Conservation (phyloP, 1,140 invertebrate genomes). For the Oedothorax gibbosus region DNA sequence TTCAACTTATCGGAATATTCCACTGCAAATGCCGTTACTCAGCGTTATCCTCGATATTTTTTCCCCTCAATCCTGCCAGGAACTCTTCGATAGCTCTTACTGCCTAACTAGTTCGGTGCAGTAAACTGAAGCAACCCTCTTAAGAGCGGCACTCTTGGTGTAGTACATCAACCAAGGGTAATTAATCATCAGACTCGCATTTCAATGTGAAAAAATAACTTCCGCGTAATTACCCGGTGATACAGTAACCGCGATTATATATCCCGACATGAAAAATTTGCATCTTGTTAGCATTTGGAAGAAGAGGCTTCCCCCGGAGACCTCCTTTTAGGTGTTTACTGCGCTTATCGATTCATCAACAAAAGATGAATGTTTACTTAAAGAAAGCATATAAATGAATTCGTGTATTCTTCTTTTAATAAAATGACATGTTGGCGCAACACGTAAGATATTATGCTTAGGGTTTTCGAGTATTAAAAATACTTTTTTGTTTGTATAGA, state of each 20-base stretch:
- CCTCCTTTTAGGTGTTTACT: conserved; percentile 12
- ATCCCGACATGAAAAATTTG: conserved; percentile 9
- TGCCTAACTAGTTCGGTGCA: too few species aligned
- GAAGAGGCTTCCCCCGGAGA: neutral
- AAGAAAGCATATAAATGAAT: conserved; percentile 17
- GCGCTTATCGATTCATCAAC: neutral
- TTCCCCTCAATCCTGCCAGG: too few species aligned
- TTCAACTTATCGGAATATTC: too few species aligned
- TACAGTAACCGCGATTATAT: neutral
- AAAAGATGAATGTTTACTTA: conserved; percentile 24
- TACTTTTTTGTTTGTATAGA: too few species aligned
- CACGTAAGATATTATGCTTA: neutral
- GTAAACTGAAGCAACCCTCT: too few species aligned
- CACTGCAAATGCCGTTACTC: too few species aligned
- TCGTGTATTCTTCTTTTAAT: conserved; percentile 1
- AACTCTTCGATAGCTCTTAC: too few species aligned
- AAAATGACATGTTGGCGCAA: neutral
- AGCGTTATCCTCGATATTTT: too few species aligned
- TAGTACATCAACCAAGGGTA: conserved; percentile 13
- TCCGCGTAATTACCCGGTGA: neutral
- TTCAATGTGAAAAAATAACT: neutral
- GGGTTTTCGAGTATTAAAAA: too few species aligned
- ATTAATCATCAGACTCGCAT: conserved; percentile 9
- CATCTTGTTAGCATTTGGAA: conserved; percentile 17
- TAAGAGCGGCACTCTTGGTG: conserved; percentile 12